Evolutionary conservation across 2,888 invertebrate genomes (phyloP), one percentile per base, ranked within the genome.

Genomic region (Escarpia spicata): DNA sequence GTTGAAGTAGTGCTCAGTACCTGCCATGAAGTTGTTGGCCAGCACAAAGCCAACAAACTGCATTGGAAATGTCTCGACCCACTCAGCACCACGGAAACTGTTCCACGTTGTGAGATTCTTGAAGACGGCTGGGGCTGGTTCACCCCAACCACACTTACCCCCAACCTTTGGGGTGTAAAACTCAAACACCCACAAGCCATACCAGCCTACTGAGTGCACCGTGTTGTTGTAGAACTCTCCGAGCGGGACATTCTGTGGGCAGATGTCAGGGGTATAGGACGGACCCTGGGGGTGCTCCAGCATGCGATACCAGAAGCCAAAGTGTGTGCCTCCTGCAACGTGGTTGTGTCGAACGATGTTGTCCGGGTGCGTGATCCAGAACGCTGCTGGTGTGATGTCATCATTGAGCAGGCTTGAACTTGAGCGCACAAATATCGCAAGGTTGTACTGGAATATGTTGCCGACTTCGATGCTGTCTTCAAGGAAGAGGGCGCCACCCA

Each of bases 201-300:
- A 95, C 95, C 95, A 95, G 12, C 95, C 95, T 31, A 93, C 93
- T n/a, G 94, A 94, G 91, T 95, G 95, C 26, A 94, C 95, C 4
- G 94, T 94, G 93, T 95, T 95, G 94, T 95, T 94, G n/a, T 91
- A 90, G 92, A 94, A 95, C 45, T 75, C 92, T 43, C 93, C 92
- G 19, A 94, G 91, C 1, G 93, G 93, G 31, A 93, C 92, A 12
- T 92, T 92, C 45, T 92, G 92, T 9, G 95, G 95, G 92, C 94
- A 95, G 91, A 94, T 92, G 92, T 92, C 93, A 8, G 92, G 90
- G 58, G 92, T 93, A 91, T 91, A 94, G 31, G 94, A 94, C 3
- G 95, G 94, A n/a, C 95, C 95, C 75, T 95, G 94, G 0, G 95
- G 94, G 60, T 94, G 93, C 15, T 92, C 90, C 26, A 93, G 94